Evolutionary conservation across 2,888 invertebrate species (phyloP).

Genomic region (Lampropteryx suffumata): DNA sequence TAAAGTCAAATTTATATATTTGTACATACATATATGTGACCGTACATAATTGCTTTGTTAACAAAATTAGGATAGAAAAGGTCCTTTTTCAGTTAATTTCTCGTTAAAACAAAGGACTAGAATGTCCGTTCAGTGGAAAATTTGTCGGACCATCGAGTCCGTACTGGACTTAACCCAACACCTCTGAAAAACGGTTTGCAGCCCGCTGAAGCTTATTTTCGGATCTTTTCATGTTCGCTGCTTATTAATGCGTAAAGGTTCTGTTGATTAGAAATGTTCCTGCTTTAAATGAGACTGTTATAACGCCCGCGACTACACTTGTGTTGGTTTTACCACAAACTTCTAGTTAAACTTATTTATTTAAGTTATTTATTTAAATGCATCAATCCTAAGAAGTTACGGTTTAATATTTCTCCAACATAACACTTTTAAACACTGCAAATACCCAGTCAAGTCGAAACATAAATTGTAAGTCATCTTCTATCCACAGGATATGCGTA

Average conservation of each 20-base stretch:
- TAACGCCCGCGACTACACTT: too few species aligned
- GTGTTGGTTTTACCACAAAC: too few species aligned
- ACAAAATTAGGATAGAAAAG: constrained; percentile 47
- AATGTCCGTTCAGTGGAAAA: constrained; percentile 79
- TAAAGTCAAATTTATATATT: constrained; percentile 36
- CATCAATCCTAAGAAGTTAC: too few species aligned
- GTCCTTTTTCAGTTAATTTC: constrained; percentile 73
- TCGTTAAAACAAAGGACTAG: constrained; percentile 77
- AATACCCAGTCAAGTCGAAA: constrained; percentile 32
- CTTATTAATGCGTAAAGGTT: constrained; percentile 66
- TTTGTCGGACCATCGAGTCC: constrained; percentile 78
- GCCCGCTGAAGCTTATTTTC: constrained; percentile 76
- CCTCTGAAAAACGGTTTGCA: constrained; percentile 80
- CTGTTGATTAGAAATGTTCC: constrained; percentile 35
- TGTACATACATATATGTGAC: constrained; percentile 54
- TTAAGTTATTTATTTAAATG: too few species aligned
- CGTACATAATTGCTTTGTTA: constrained; percentile 59
- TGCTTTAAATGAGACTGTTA: constrained; percentile 4
- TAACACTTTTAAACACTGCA: too few species aligned
- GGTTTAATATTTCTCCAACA: too few species aligned
- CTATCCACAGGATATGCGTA: constrained; percentile 55
- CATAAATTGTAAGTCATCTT: constrained; percentile 62
- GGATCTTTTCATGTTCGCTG: constrained; percentile 76
- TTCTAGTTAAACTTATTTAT: too few species aligned
- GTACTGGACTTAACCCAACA: constrained; percentile 75